Evolutionary conservation across 2,888 invertebrate genomes (phyloP).

Genomic region (Drosophila demipolita): DNA sequence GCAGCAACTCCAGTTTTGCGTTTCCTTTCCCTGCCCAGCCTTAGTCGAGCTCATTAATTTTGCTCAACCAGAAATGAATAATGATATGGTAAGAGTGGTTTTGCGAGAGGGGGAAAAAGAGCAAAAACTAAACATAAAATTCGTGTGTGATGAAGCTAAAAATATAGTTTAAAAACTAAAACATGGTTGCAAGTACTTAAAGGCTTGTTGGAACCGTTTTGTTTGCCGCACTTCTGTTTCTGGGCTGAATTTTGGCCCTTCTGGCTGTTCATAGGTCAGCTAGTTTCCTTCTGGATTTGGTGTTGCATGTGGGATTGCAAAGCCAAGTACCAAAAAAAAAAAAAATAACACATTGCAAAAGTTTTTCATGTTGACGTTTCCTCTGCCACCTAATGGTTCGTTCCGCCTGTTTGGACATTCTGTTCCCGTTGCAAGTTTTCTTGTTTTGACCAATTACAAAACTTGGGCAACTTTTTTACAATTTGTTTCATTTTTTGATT

Average conservation of each 20-base stretch:
- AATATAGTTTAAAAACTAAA: conserved; percentile 40
- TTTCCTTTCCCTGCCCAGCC: not conserved
- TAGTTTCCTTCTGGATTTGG: conserved; percentile 14
- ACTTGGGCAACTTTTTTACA: conserved; percentile 44
- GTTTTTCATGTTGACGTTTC: conserved; percentile 23
- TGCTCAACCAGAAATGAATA: conserved; percentile 55
- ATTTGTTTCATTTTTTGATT: conserved; percentile 38
- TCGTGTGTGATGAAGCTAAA: conserved; percentile 37
- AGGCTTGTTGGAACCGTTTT: conserved; percentile 18
- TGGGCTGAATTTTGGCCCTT: not conserved
- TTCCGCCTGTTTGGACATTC: not conserved
- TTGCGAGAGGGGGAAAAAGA: not conserved
- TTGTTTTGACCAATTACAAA: conserved; percentile 46
- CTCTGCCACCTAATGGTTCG: not conserved
- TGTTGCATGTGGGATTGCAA: conserved; percentile 16
- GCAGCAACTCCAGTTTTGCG: conserved; percentile 3
- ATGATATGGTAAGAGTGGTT: conserved; percentile 34
- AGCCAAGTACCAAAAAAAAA: conserved; percentile 9
- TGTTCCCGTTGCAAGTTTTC: conserved; percentile 6
- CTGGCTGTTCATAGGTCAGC: conserved; percentile 14
- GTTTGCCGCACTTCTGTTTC: not conserved
- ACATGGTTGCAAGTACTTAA: conserved; percentile 22
- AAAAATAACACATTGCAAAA: conserved; percentile 31
- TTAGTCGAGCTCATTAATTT: conserved; percentile 56
- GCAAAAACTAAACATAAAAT: conserved; percentile 1